Evolutionary conservation across 2,113 vertebrate genomes (phyloP), one percentile per base, ranked within the genome.

Genomic region (Ariopsis seemanni): DNA sequence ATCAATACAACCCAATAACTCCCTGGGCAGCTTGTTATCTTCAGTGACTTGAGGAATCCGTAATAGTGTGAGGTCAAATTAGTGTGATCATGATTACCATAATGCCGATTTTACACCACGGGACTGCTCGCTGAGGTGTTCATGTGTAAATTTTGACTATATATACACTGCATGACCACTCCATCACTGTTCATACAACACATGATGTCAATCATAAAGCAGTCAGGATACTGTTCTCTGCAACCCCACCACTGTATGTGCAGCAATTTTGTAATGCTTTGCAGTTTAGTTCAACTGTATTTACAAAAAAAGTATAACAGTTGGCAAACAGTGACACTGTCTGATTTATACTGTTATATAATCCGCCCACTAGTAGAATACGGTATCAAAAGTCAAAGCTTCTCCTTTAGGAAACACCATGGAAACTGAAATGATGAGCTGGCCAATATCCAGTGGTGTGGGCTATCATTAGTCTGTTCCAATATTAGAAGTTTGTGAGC

Each of bases 361-460:
- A 82, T 48, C 79, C 34, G 42, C 79, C 79, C 58, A 62, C 79
- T 25, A 25, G 4, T 62, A 14, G 79, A 78, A 83, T 60, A 78
- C 55, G 55, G 82, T 82, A 82, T 85, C 60, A 89, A 86, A 84
- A 58, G 50, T 22, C 7, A 60, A 60, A 52, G 12, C 8, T 12
- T 57, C 62, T 17, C 11, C 72, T 27, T 67, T 82, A 78, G 20
- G 72, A 89, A 75, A 85, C 69, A 86, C n/a, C 2, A 86, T 20
- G 8, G 69, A 67, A 65, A 58, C n/a, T 42, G 52, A 67, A 80
- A 55, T 57, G 80, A 82, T 60, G 53, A 55, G 69, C 72, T 86
- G 60, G 55, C 34, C 20, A 11, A 60, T 2, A 77, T 77, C 14
- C 14, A 42, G 50, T 22, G 22, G 11, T 34, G 22, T 62, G 15